Evolutionary conservation across 2,888 invertebrate species (phyloP).

Genomic region (Anorthoa munda): DNA sequence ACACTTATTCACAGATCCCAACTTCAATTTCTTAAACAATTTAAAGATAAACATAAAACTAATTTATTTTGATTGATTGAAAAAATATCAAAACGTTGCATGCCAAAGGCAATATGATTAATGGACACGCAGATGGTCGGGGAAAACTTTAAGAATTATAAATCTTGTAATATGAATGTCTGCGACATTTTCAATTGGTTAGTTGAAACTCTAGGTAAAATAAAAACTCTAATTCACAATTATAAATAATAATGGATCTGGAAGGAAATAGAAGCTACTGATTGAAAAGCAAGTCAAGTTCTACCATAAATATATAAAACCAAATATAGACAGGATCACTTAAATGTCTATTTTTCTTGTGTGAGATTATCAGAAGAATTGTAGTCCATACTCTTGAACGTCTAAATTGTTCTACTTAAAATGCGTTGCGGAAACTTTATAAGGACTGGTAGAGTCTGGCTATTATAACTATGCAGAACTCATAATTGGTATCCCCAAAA

Average conservation of each 20-base stretch:
- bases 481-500: no score
- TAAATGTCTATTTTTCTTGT: no score
- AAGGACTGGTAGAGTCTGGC: no score
- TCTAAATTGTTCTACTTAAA: no score
- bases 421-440: no score
- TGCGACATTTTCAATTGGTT: conserved; percentile 28
- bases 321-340: neutral
- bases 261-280: no score
- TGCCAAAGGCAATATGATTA: conserved; percentile 50
- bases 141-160: conserved; percentile 47
- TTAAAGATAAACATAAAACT: conserved; percentile 38
- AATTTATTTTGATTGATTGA: conserved; percentile 57
- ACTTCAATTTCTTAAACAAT: conserved; percentile 24
- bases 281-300: neutral
- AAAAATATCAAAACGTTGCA: conserved; percentile 42
- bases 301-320: neutral
- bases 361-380: no score
- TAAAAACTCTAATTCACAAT: neutral
- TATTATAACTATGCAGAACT: no score
- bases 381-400: neutral
- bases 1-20: conserved; percentile 7
- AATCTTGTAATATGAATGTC: conserved; percentile 25
- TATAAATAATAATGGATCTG: neutral
- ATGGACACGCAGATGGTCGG: conserved; percentile 50
- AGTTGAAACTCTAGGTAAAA: neutral